These are phyloP conservation scores for Parauchenoglanis ngamensis DNA, from an alignment of 2,797 vertebrate genomes.

Conservation along the genomic window DNA sequence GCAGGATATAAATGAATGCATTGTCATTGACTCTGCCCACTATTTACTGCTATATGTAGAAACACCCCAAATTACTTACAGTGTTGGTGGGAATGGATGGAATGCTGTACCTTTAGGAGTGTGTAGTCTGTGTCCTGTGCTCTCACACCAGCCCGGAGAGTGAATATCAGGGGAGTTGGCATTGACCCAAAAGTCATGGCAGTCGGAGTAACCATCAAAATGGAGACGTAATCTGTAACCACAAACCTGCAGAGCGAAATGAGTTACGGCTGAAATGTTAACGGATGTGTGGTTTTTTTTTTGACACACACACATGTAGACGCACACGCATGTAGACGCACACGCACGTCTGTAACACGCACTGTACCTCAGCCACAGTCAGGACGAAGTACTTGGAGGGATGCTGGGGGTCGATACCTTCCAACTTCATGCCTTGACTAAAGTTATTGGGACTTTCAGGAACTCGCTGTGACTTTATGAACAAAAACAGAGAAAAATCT, in stretches of 20 bases:
- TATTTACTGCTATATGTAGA: background rate
- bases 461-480: constrained; percentile 76
- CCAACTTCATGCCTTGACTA: constrained; percentile 93
- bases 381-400: constrained; percentile 97
- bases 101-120: constrained; percentile 88
- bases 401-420: constrained; percentile 94
- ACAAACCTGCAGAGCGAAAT: constrained; percentile 78
- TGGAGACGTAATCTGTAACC: constrained; percentile 95
- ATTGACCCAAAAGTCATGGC: constrained; percentile 98
- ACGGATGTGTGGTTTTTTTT: background rate
- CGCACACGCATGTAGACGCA: background rate
- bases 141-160: constrained; percentile 92
- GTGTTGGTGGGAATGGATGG: background rate
- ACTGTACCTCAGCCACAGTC: constrained; percentile 90
- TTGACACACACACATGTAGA: background rate
- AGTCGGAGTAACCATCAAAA: constrained; percentile 96
- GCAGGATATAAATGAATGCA: background rate
- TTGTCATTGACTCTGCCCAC: background rate
- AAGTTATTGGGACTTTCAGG: constrained; percentile 87
- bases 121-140: constrained; percentile 91
- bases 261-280: background rate
- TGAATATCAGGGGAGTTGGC: constrained; percentile 92
- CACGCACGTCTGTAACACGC: background rate
- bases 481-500: constrained; percentile 24
- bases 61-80: no score